Evolutionary conservation across 35 echinoderm and acorn worm species (phyloP).

Genomic region (Chiridota heheva): DNA sequence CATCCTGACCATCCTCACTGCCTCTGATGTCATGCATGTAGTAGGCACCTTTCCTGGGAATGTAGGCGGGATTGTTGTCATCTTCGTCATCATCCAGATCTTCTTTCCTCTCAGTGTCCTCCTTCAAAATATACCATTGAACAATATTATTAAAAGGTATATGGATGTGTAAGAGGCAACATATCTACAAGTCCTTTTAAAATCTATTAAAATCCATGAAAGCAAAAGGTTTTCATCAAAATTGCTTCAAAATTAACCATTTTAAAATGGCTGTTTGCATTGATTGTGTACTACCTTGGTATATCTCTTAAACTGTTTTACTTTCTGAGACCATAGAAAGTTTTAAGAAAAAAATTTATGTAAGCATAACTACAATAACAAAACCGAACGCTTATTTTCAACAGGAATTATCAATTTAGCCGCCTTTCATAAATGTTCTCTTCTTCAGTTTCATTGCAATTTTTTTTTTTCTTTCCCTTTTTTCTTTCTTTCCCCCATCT

Average conservation of each 20-base stretch:
- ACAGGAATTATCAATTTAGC: too few relatives aligned
- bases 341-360: too few relatives aligned
- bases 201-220: not conserved
- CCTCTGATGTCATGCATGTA: constrained; percentile 66
- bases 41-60: constrained; percentile 70
- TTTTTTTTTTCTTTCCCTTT: too few relatives aligned
- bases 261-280: too few relatives aligned
- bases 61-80: constrained; percentile 71
- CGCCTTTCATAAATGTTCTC: too few relatives aligned
- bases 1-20: constrained; percentile 31
- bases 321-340: too few relatives aligned
- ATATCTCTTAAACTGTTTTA: too few relatives aligned
- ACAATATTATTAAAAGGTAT: not conserved
- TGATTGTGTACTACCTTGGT: too few relatives aligned
- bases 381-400: too few relatives aligned
- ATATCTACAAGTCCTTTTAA: not conserved
- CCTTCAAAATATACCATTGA: not conserved
- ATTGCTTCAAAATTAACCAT: not conserved
- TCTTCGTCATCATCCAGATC: constrained; percentile 70
- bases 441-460: too few relatives aligned
- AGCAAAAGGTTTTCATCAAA: not conserved
- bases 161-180: not conserved
- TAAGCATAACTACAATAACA: too few relatives aligned
- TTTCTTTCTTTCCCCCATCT: too few relatives aligned
- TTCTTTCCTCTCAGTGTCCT: constrained; percentile 21